Conservation (phyloP, 2,888 invertebrate genomes). For the Tetragonisca angustula region DNA sequence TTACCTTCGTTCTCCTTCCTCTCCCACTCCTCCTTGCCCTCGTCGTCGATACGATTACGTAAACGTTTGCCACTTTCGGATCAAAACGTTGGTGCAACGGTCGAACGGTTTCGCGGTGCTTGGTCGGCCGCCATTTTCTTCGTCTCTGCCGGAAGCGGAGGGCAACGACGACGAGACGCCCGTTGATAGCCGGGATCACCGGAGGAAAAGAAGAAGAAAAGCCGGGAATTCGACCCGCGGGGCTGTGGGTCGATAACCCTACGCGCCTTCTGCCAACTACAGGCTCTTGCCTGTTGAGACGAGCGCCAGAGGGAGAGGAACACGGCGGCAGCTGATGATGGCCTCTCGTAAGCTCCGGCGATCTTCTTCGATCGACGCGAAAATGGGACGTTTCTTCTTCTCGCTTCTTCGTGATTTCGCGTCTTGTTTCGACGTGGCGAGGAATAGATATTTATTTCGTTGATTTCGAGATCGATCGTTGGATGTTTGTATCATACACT, state of each 20-base stretch:
- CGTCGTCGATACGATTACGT: constrained; percentile 42
- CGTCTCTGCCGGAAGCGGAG: background rate
- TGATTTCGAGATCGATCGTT: background rate
- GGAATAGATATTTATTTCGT: background rate
- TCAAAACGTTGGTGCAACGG: background rate
- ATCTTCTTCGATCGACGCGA: background rate
- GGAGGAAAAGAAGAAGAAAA: constrained; percentile 16
- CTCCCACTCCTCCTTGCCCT: background rate
- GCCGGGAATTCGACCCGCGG: constrained; percentile 28
- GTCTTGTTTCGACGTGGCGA: no score
- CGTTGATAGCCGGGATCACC: background rate
- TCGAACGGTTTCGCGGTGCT: background rate
- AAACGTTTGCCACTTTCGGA: constrained; percentile 6
- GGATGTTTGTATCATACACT: background rate
- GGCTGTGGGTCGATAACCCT: constrained; percentile 57
- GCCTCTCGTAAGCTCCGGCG: constrained; percentile 3
- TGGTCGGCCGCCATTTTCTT: background rate
- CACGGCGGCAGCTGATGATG: constrained; percentile 7
- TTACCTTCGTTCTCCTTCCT: background rate
- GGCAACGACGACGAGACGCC: background rate
- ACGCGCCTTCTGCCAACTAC: constrained; percentile 34
- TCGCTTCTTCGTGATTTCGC: background rate
- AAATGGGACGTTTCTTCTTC: background rate
- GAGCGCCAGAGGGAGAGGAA: constrained; percentile 5
- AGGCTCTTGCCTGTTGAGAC: constrained; percentile 9